Base-by-base conservation (phyloP, 2,797 vertebrate species). In the Moxostoma hubbsi region DNA sequence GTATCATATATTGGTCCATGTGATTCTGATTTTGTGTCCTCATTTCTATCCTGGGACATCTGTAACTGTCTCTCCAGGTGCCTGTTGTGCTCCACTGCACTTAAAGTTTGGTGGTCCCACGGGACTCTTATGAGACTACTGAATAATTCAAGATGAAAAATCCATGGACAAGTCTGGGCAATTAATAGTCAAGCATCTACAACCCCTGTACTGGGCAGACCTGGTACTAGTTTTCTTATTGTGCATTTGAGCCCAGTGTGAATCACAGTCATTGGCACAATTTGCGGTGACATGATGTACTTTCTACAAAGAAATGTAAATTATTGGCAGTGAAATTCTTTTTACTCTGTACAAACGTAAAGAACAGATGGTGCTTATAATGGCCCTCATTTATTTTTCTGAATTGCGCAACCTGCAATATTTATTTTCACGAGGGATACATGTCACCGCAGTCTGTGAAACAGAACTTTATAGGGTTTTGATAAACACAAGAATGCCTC, bases 401-500 rank as follows among this genome's bases (percentile, higher is more conserved):
- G 84, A 58, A 77, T 77, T 79, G 80, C 73, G 81, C 82, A 69
- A 55, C 76, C 74, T 81, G 63, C 77, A 57, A 50, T 16, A 81
- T 89, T 87, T 87, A 77, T 89, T 89, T 87, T 84, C 75, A 61
- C 66, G 76, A 18, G 75, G 66, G 3, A 70, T 72, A 73, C 78
- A 7, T 87, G 79, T 83, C 82, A 80, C 74, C 72, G 57, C 4
- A 16, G 46, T 73, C 61, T 75, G 70, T 62, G 82, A 83, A 86
- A 86, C 49, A 84, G 75, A 79, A 46, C 73, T 46, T 54, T 59
- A 58, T 80, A 86, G 85, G 84, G 79, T 83, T 88, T 89, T 84
- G 72, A 51, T 81, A 80, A 85, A 77, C 69, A 73, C 51, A 16
- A 15, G 7, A 70, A 45, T 55, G 83, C 81, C 76, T 65, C 74